Evolutionary conservation across 2,888 invertebrate genomes (phyloP), one percentile per base, ranked within the genome.

Genomic region (Phanerotoma sp.): DNA sequence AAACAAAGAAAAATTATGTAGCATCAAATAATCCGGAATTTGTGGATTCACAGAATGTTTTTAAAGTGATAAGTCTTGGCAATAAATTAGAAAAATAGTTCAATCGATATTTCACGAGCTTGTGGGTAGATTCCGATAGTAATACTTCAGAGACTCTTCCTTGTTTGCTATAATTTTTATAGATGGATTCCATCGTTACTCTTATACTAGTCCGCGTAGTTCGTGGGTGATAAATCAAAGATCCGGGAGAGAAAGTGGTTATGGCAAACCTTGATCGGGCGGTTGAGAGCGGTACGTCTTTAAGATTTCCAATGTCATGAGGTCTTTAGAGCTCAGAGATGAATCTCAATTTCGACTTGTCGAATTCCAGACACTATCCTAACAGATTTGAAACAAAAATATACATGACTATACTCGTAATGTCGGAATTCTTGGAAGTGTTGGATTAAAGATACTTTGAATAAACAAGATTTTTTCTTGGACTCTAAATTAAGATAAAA

Each of bases 181-280:
- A 25, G 25, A 25, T 25, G 25, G 9, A 25, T 7, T 25, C 25
- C 25, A 3, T 25, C 25, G 25, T 9, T 7, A 25, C 5, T 46
- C 4, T 33, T 46, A 46, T 20, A 46, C 46, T 35, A 33, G 21
- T 33, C 33, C 21, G 46, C 21, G 20, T 18, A 21, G 13, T 20
- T 21, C 20, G 20, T 33, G 33, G 25, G 46, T 15, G 33, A 46
- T 46, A 35, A 46, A 46, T 46, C 35, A 35, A 46, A 46, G 35
- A 46, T 46, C 35, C 42, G 41, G 47, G 40, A 51, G 55, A 56
- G 55, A 56, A 56, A 56, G 55, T 56, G 37, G 51, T 56, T 47
- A 40, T 46, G 47, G 40, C 41, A 20, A 22, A 44, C 45, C 32
- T 45, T 42, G 25, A 48, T 47, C 48, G 22, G 35, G 33, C 18